These are phyloP conservation scores for Austrolebias charrua DNA, from an alignment of 2,797 vertebrate genomes.

Conservation along the genomic window DNA sequence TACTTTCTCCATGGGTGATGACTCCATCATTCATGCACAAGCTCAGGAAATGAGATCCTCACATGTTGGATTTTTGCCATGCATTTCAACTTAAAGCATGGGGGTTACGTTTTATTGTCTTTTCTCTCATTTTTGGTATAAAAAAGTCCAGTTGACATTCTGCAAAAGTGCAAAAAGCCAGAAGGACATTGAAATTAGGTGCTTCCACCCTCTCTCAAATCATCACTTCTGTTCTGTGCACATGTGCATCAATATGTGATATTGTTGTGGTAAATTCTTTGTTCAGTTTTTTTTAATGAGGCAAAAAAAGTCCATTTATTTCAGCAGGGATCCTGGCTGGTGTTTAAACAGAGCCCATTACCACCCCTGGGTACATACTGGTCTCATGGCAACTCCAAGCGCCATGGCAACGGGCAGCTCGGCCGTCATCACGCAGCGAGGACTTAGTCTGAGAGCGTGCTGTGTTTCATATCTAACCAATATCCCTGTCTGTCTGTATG, in stretches of 20 bases:
- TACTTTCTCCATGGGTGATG: constrained; percentile 5
- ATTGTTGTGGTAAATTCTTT: constrained; percentile 9
- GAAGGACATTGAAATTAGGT: not conserved
- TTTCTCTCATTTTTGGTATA: constrained; percentile 1
- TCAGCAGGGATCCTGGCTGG: constrained; percentile 56
- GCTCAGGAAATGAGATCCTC: constrained; percentile 20
- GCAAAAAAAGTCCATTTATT: constrained; percentile 57
- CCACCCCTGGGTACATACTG: constrained; percentile 61
- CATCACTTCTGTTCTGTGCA: not conserved
- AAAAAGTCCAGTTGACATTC: constrained; percentile 21
- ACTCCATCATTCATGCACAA: not conserved
- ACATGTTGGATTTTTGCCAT: constrained; percentile 16
- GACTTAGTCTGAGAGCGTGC: constrained; percentile 61
- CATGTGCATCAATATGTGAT: not conserved
- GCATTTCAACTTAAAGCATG: constrained; percentile 18
- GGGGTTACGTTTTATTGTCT: constrained; percentile 14
- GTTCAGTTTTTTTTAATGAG: constrained; percentile 12
- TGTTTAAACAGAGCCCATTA: constrained; percentile 64
- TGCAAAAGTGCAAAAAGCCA: constrained; percentile 8
- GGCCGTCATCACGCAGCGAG: constrained; percentile 52
- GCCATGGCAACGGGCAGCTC: constrained; percentile 77
- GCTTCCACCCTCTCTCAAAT: constrained; percentile 4
- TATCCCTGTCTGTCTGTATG: constrained; percentile 52
- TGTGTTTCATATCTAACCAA: constrained; percentile 72
- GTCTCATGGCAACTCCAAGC: constrained; percentile 76